Conservation (phyloP, 2,797 vertebrate genomes). For the Lutjanus campechanus region DNA sequence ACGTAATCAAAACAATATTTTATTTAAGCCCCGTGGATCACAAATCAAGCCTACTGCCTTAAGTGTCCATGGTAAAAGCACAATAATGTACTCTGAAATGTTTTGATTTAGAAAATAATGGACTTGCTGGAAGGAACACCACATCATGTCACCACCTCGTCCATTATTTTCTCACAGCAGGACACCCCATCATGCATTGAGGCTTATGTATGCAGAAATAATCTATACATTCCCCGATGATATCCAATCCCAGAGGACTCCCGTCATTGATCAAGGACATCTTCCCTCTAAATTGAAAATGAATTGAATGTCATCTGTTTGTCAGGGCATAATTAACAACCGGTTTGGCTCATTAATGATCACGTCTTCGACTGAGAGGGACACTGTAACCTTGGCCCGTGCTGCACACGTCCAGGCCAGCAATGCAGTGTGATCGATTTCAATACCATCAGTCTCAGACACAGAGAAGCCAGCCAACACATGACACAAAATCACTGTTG, state of each 20-base stretch:
- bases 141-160: background rate
- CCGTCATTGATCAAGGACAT: conserved; percentile 34
- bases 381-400: conserved; percentile 40
- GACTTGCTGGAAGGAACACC: background rate
- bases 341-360: conserved; percentile 37
- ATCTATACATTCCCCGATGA: conserved; percentile 1
- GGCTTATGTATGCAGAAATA: background rate
- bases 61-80: background rate
- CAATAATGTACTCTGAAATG: background rate
- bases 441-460: conserved; percentile 4
- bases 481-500: conserved; percentile 24
- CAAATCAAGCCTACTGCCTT: background rate
- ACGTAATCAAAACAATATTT: background rate
- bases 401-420: background rate
- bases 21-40: background rate
- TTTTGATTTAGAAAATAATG: background rate
- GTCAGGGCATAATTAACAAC: conserved; percentile 47
- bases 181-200: background rate
- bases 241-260: background rate
- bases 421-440: conserved; percentile 8
- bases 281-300: conserved; percentile 35
- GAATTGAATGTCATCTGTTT: conserved; percentile 37
- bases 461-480: background rate
- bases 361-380: conserved; percentile 15
- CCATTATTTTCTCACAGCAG: background rate